Percentiles rank a stretch among this genome's conserved stretches.
Evolutionary conservation across 2,113 vertebrate species (phyloP).

Genomic region (Onychostruthus taczanowskii): DNA sequence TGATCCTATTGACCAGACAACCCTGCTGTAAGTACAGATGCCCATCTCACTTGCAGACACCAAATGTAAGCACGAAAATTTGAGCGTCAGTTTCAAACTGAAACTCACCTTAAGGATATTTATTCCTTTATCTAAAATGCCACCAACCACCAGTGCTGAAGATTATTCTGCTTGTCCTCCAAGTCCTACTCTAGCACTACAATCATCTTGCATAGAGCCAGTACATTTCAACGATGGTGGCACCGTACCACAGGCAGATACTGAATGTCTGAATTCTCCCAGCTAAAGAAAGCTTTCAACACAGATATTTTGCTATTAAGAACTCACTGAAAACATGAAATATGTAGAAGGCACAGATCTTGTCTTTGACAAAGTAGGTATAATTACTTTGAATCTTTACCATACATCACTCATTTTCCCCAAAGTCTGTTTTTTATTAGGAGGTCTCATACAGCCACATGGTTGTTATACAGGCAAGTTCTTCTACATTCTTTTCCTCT

Average conservation of each 20-base stretch:
- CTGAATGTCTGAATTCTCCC: background rate
- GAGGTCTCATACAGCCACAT: background rate
- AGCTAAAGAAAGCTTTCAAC: background rate
- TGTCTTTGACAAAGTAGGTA: background rate
- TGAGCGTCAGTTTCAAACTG: background rate
- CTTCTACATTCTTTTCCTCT: background rate
- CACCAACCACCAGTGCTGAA: background rate
- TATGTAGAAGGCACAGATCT: background rate
- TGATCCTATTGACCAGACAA: background rate
- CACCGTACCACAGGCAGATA: fast-evolving
- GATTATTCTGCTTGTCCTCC: background rate
- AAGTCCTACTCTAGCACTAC: background rate
- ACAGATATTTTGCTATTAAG: background rate
- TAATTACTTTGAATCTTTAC: background rate
- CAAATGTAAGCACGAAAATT: background rate
- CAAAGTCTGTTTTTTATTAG: background rate
- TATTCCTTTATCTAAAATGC: background rate
- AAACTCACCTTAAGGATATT: background rate
- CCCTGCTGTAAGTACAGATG: background rate
- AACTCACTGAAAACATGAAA: background rate
- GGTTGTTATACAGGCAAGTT: background rate
- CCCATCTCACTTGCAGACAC: background rate
- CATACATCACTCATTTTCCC: background rate
- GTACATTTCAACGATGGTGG: fast-evolving
- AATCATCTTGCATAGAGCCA: background rate